phyloP scores from a whole-genome alignment of 1,140 invertebrate genomes.

The Papilio glaucus region DNA sequence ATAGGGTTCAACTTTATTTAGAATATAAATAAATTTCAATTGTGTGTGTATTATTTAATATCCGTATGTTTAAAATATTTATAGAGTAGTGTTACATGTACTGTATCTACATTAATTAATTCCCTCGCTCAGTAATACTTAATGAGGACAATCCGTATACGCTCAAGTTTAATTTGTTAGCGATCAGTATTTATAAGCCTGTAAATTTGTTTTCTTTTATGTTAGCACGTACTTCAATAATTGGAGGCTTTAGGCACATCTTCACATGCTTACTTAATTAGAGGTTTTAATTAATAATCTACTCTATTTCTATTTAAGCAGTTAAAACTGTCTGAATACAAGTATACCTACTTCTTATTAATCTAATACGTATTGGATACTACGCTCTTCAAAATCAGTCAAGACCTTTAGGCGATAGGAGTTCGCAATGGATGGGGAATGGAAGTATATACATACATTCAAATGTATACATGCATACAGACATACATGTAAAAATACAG shows the following conservation, averaged over 20 bases:
- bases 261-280: neutral
- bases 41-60: too few relatives aligned
- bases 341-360: too few relatives aligned
- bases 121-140: neutral
- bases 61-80: neutral
- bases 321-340: too few relatives aligned
- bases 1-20: too few relatives aligned
- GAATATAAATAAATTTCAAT: too few relatives aligned
- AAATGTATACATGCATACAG: too few relatives aligned
- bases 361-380: too few relatives aligned
- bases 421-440: too few relatives aligned
- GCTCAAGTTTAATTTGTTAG: slow-evolving; percentile 4
- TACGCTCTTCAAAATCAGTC: too few relatives aligned
- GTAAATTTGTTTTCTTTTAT: neutral
- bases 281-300: neutral
- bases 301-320: neutral
- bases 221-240: neutral
- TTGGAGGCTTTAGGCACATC: neutral
- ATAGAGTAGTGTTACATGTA: neutral
- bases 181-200: neutral
- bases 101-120: neutral
- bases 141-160: neutral
- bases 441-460: too few relatives aligned
- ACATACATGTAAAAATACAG: too few relatives aligned
- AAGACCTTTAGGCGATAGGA: too few relatives aligned